Percentiles rank a stretch among this genome's conserved stretches.
Conservation (phyloP, 2,113 vertebrate species). For the Heloderma charlesbogerti region DNA sequence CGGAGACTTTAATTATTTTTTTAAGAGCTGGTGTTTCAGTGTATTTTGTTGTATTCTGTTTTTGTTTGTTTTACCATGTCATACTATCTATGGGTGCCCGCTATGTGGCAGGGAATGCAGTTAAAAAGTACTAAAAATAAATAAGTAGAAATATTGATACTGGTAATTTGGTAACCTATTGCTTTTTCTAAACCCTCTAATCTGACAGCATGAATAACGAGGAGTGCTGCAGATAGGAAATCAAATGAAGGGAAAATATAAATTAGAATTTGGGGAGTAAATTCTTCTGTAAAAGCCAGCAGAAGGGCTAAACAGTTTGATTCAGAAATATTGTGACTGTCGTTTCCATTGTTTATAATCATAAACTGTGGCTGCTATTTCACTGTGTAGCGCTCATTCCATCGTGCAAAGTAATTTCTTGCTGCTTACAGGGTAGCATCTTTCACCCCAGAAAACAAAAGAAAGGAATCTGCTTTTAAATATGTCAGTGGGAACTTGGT, state of each 20-base stretch:
- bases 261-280: neutral
- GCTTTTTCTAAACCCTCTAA: neutral
- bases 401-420: neutral
- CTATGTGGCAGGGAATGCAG: no score
- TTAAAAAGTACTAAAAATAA: neutral
- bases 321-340: neutral
- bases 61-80: neutral
- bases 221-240: neutral
- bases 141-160: neutral
- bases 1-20: neutral
- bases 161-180: neutral
- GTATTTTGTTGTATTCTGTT: neutral
- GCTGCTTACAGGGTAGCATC: neutral
- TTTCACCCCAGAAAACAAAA: neutral
- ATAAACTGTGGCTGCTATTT: neutral
- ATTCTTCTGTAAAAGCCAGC: neutral
- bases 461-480: neutral
- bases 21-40: neutral
- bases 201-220: neutral
- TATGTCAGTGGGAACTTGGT: neutral
- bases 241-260: neutral
- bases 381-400: neutral
- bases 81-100: no score
- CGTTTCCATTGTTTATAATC: neutral
- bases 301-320: neutral